Conservation (phyloP, 1,140 invertebrate species). For the Sycobia sp. region DNA sequence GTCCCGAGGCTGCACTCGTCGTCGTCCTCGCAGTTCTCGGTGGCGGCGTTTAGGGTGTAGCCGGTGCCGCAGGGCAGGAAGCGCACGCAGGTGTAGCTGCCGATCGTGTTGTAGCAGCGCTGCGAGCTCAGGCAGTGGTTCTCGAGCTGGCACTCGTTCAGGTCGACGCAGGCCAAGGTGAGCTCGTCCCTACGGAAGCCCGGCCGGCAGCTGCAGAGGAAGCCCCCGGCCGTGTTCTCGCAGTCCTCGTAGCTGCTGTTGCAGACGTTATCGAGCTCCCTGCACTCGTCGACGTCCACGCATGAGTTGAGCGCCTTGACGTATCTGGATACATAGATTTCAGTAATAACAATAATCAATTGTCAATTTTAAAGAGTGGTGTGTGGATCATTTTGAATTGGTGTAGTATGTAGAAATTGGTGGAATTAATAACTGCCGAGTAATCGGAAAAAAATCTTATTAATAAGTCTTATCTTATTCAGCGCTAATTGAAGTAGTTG, state of each 20-base stretch:
- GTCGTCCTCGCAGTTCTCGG: constrained; percentile 89
- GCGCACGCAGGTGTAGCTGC: constrained; percentile 83
- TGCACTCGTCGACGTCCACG: constrained; percentile 73
- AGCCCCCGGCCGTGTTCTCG: constrained; percentile 63
- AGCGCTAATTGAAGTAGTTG: no score
- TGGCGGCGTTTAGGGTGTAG: constrained; percentile 88
- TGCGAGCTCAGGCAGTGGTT: constrained; percentile 71
- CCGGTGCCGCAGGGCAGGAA: constrained; percentile 92
- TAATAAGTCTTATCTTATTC: no score
- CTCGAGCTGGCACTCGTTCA: constrained; percentile 70
- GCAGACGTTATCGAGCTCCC: constrained; percentile 58
- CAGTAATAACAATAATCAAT: no score
- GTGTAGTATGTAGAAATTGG: no score
- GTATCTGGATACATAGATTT: constrained; percentile 30
- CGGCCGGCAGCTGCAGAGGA: constrained; percentile 59
- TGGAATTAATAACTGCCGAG: no score
- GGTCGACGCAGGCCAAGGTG: constrained; percentile 66
- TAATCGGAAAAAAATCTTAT: no score
- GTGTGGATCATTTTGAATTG: no score
- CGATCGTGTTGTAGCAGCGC: constrained; percentile 88
- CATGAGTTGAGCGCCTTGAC: constrained; percentile 50
- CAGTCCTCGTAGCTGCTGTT: constrained; percentile 63
- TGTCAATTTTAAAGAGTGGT: no score
- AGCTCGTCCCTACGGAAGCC: constrained; percentile 64
- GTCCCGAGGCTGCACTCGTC: constrained; percentile 86